A percentile compares a stretch with the other conserved stretches of the same genome.
Conservation (phyloP, 2,113 vertebrate genomes). For the Aptenodytes patagonicus region DNA sequence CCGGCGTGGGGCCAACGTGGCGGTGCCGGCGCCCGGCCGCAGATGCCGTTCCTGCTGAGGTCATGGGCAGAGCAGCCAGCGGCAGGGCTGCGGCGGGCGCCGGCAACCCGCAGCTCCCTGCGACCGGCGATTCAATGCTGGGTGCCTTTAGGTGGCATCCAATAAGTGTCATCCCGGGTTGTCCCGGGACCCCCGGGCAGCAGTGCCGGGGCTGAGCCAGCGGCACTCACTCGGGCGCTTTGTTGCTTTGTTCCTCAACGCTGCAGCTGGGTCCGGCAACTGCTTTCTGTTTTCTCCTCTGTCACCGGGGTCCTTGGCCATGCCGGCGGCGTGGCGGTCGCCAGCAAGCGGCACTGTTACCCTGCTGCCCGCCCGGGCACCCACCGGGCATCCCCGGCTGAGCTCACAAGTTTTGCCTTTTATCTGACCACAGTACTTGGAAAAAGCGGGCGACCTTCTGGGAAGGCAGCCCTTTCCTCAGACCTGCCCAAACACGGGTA, state of each 20-base stretch:
- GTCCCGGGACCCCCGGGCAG: rapidly evolving
- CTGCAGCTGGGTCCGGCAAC: rapidly evolving
- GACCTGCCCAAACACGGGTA: not conserved
- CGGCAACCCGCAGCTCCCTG: not conserved
- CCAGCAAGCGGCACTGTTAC: constrained; percentile 15
- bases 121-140: rapidly evolving
- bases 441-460: not conserved
- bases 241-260: rapidly evolving
- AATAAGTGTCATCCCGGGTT: rapidly evolving
- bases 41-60: not conserved
- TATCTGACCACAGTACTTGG: not conserved
- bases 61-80: not conserved
- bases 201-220: rapidly evolving
- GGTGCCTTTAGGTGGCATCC: not conserved
- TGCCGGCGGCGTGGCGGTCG: not conserved
- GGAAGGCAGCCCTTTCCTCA: not conserved
- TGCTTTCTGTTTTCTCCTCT: not conserved
- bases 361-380: not conserved
- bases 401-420: not conserved
- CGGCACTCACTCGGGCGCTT: rapidly evolving
- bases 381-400: not conserved
- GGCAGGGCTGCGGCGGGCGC: rapidly evolving
- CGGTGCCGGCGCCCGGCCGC: too few species aligned
- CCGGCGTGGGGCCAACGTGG: not conserved
- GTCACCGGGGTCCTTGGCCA: rapidly evolving